Base-by-base conservation (phyloP, 2,888 invertebrate species). In the Aphodius sticticus region DNA sequence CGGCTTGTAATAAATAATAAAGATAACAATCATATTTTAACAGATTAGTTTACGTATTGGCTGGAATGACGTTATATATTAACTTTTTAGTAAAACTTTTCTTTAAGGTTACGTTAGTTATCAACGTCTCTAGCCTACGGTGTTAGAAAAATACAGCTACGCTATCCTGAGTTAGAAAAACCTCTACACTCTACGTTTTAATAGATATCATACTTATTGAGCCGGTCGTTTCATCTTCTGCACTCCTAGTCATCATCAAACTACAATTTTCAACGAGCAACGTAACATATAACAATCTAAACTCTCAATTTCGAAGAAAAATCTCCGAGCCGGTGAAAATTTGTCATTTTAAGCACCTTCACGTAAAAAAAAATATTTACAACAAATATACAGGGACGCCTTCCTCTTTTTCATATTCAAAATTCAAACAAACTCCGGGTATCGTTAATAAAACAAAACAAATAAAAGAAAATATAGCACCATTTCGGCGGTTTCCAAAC, bases 231-330 rank as follows among this genome's bases (percentile, higher is more conserved):
- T 26, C 26, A 26, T 26, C 26, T 26, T 26, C 26, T 26, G 26
- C 26, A 26, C 26, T 26, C 26, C 26, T 26, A 3, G 26, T 26
- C 26, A 26, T 26, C 26, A 26, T 26, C 26, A 2, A 26, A 26
- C 26, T 26, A 26, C 26, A 26, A 26, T 26, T 26, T 26, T 26
- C 26, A 26, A 26, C 26, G 26, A 26, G 26, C 26, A 26, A 26
- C 26, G 3, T 26, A 26, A 26, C 26, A 26, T 2, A 26, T 26
- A 26, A 26, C 26, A 26, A 26, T 26, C 26, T 26, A 26, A 26
- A 26, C 26, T 26, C 26, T 26, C 26, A 26, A 26, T 2, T 26
- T 26, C 3, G 26, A 3, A 26, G 26, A 26, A 26, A 92, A 26
- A 26, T 26, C 26, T 26, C 26, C 26, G 26, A 26, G 26, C 26